Evolutionary conservation across 2,888 invertebrate species (phyloP).

Genomic region (Drosophila rubida): DNA sequence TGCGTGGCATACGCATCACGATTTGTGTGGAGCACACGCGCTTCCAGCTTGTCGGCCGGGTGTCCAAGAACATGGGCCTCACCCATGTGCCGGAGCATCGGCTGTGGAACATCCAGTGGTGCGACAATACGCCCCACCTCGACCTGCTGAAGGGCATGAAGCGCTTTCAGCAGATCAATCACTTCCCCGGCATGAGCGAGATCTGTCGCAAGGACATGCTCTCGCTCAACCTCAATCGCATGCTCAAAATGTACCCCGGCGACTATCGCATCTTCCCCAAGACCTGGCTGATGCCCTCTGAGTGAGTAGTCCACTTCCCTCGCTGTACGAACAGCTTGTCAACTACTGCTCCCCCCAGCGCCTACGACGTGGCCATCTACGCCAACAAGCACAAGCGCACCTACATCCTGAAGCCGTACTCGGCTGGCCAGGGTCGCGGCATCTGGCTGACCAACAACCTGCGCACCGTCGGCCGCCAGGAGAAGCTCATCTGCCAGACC

Average conservation of each 20-base stretch:
- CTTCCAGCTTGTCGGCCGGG: slow-evolving; percentile 75
- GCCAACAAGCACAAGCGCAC: slow-evolving; percentile 87
- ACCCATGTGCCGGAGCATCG: slow-evolving; percentile 89
- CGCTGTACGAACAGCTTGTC: no score
- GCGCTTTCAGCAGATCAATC: slow-evolving; percentile 95
- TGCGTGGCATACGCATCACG: slow-evolving; percentile 61
- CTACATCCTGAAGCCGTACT: slow-evolving; percentile 95
- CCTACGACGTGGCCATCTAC: slow-evolving; percentile 89
- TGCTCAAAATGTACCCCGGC: slow-evolving; percentile 94
- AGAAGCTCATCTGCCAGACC: slow-evolving; percentile 94
- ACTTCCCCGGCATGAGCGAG: slow-evolving; percentile 95
- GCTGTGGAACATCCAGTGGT: slow-evolving; percentile 95
- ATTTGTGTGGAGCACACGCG: slow-evolving; percentile 81
- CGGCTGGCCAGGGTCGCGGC: slow-evolving; percentile 95
- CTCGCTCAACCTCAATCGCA: slow-evolving; percentile 94
- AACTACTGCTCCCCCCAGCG: no score
- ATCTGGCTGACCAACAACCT: slow-evolving; percentile 93
- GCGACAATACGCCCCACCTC: slow-evolving; percentile 93
- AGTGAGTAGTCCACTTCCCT: no score
- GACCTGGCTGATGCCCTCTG: slow-evolving; percentile 96
- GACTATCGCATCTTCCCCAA: slow-evolving; percentile 97
- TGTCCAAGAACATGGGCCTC: slow-evolving; percentile 81
- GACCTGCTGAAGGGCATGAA: slow-evolving; percentile 96
- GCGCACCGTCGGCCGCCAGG: slow-evolving; percentile 89
- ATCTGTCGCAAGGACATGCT: slow-evolving; percentile 95